Evolutionary conservation across 1,140 invertebrate genomes (phyloP).

Genomic region (Penaeus indicus): DNA sequence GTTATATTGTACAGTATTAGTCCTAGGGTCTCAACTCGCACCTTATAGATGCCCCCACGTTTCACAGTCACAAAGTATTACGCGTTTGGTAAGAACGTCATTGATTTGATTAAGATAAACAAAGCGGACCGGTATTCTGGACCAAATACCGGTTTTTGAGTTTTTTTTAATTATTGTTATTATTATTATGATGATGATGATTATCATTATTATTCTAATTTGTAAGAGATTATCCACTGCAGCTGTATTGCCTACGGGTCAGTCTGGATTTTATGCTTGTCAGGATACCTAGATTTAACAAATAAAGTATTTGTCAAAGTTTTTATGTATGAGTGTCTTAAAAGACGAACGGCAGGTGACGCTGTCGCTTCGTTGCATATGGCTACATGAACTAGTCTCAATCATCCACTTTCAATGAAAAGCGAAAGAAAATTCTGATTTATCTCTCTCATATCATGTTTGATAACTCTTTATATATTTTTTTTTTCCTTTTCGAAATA

Average conservation of each 20-base stretch:
- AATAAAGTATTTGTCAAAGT: not conserved
- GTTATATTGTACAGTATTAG: conserved; percentile 58
- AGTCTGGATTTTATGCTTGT: conserved; percentile 36
- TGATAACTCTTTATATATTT: too few relatives aligned
- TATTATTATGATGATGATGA: not conserved
- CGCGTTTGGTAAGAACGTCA: not conserved
- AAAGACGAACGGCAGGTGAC: too few relatives aligned
- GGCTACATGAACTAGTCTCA: too few relatives aligned
- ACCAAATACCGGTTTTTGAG: conserved; percentile 19
- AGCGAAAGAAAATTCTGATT: too few relatives aligned
- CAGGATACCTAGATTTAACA: conserved; percentile 40
- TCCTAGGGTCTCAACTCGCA: conserved; percentile 34
- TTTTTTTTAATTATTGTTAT: not conserved
- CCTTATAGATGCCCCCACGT: conserved; percentile 25
- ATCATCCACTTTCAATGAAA: too few relatives aligned
- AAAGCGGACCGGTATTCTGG: not conserved
- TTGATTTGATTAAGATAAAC: not conserved
- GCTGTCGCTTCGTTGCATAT: too few relatives aligned
- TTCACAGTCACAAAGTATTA: conserved; percentile 37
- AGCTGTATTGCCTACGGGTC: conserved; percentile 39
- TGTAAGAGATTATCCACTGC: not conserved
- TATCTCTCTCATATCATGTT: too few relatives aligned
- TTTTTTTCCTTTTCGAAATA: too few relatives aligned
- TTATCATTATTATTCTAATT: too few relatives aligned
- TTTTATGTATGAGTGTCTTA: conserved; percentile 32